phyloP scores from a whole-genome alignment of 2,888 invertebrate genomes.

The Hyposoter didymator region DNA sequence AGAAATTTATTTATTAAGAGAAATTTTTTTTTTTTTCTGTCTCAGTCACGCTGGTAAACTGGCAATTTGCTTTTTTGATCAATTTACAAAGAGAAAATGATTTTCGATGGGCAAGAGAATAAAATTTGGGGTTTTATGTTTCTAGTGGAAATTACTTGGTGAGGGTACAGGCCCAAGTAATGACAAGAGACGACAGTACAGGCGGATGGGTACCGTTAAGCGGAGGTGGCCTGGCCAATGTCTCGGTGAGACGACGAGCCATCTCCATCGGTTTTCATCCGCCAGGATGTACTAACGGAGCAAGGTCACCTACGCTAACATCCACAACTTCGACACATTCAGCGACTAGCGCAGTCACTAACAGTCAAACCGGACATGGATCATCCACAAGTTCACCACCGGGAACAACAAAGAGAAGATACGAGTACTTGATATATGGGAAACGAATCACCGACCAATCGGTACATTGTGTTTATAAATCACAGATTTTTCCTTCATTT shows the following conservation, averaged over 20 bases:
- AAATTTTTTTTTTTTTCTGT: background rate
- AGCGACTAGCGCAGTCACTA: slow-evolving; percentile 73
- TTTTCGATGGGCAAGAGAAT: background rate
- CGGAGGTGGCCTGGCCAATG: slow-evolving; percentile 97
- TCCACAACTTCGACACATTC: slow-evolving; percentile 73
- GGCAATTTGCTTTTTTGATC: background rate
- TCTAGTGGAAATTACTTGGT: slow-evolving; percentile 95
- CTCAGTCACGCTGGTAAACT: no score
- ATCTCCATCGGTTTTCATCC: slow-evolving; percentile 82
- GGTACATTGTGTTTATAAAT: slow-evolving; percentile 85
- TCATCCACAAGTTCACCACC: slow-evolving; percentile 82
- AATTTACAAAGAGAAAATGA: slow-evolving; percentile 27
- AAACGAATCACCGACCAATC: slow-evolving; percentile 96
- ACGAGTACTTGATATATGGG: slow-evolving; percentile 97
- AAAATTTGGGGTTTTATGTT: slow-evolving; percentile 70
- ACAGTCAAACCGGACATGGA: slow-evolving; percentile 77
- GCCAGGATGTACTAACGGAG: slow-evolving; percentile 75
- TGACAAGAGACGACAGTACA: slow-evolving; percentile 98
- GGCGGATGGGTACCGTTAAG: slow-evolving; percentile 98
- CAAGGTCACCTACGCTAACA: slow-evolving; percentile 73
- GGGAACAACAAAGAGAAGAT: slow-evolving; percentile 87
- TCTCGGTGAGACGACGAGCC: slow-evolving; percentile 93
- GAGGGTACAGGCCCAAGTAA: slow-evolving; percentile 99
- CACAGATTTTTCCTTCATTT: background rate
- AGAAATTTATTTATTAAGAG: background rate